These are phyloP conservation scores for Cichladusa arquata DNA, from an alignment of 2,113 vertebrate species.

Conservation along the genomic window DNA sequence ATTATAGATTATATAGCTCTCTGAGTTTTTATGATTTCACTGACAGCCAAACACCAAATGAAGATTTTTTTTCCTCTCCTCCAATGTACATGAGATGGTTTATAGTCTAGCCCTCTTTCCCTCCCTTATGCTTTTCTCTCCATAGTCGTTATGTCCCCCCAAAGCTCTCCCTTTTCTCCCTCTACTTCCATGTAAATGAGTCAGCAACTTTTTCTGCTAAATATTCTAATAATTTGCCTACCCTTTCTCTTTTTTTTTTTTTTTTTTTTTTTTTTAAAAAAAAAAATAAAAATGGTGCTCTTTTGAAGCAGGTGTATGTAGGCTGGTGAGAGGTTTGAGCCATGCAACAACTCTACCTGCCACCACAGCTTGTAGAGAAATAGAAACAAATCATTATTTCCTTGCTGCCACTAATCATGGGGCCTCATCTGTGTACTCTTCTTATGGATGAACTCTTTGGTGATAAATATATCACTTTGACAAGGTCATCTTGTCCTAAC, in stretches of 20 bases:
- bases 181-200: background rate
- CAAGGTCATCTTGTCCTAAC: background rate
- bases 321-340: background rate
- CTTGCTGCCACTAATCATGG: background rate
- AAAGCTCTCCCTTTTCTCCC: background rate
- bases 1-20: slow-evolving; percentile 6
- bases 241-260: background rate
- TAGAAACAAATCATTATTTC: background rate
- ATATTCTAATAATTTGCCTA: background rate
- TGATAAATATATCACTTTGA: background rate
- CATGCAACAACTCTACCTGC: background rate
- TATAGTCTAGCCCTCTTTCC: background rate
- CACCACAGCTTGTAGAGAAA: background rate
- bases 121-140: background rate
- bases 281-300: background rate
- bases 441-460: background rate
- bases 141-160: background rate
- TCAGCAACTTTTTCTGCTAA: background rate
- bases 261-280: too few relatives aligned
- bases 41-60: background rate
- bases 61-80: background rate
- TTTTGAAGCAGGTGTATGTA: background rate
- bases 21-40: slow-evolving; percentile 18
- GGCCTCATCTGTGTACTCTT: background rate
- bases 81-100: background rate